These are phyloP conservation scores for Cepaea nemoralis DNA, from an alignment of 1,140 invertebrate species.

Conservation along the genomic window DNA sequence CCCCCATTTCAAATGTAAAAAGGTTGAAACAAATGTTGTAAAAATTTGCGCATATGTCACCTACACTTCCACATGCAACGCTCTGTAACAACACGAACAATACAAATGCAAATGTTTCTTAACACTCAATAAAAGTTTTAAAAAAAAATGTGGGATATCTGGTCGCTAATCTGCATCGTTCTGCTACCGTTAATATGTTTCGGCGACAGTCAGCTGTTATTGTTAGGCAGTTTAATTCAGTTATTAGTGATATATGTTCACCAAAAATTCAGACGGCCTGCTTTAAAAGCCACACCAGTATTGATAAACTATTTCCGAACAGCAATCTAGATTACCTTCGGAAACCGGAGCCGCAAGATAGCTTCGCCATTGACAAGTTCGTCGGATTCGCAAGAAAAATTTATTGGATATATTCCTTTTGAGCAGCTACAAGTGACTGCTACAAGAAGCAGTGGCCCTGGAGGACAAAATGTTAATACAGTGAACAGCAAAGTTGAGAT, in stretches of 20 bases:
- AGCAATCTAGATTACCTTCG: conserved; percentile 23
- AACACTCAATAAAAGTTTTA: too few species aligned
- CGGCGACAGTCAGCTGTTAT: too few species aligned
- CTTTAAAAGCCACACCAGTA: conserved; percentile 31
- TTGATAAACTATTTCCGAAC: conserved; percentile 37
- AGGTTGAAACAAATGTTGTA: too few species aligned
- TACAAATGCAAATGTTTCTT: too few species aligned
- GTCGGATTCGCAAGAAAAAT: conserved; percentile 2
- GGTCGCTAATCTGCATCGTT: too few species aligned
- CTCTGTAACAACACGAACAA: too few species aligned
- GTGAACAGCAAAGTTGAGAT: conserved; percentile 93
- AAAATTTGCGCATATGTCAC: too few species aligned
- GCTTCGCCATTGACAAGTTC: too few species aligned
- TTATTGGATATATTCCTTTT: conserved; percentile 57
- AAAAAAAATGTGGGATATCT: too few species aligned
- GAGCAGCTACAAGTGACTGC: conserved; percentile 86
- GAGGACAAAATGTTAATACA: conserved; percentile 92
- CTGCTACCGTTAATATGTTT: too few species aligned
- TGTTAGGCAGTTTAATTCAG: not conserved
- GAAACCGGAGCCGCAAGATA: not conserved
- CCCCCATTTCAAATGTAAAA: too few species aligned
- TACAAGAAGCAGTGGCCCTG: conserved; percentile 85
- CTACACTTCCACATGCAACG: too few species aligned
- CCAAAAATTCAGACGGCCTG: not conserved
- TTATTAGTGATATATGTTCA: not conserved